Conservation (phyloP, 2,888 invertebrate genomes). For the Tipula lateralis region DNA sequence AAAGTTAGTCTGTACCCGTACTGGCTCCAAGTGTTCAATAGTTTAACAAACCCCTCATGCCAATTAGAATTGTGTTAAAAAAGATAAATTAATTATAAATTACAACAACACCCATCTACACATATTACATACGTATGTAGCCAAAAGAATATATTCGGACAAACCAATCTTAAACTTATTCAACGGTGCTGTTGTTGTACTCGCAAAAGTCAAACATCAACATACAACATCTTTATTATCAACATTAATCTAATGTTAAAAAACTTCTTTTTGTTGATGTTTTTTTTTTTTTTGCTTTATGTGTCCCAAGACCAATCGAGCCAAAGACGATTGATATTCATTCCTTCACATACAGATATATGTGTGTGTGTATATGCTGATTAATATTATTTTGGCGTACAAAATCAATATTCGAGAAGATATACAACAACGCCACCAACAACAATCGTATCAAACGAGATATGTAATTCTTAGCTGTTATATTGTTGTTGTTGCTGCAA, state of each 20-base stretch:
- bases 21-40: too few species aligned
- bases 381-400: constrained; percentile 13
- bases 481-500: background rate
- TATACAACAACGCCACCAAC: background rate
- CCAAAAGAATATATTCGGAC: background rate
- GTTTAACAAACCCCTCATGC: background rate
- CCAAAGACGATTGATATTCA: background rate
- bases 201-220: background rate
- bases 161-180: background rate
- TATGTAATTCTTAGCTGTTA: background rate
- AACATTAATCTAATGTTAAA: constrained; percentile 24
- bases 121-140: background rate
- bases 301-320: background rate
- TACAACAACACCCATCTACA: background rate
- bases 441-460: background rate
- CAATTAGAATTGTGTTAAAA: background rate
- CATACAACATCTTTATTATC: constrained; percentile 7
- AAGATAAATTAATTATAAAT: background rate
- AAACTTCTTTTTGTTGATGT: background rate
- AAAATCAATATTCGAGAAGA: constrained; percentile 11
- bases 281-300: background rate
- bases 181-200: background rate
- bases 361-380: background rate
- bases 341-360: background rate
- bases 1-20: too few species aligned